These are phyloP conservation scores for Macropus fuliginosus DNA, from an alignment of 2,797 vertebrate genomes.

Conservation along the genomic window DNA sequence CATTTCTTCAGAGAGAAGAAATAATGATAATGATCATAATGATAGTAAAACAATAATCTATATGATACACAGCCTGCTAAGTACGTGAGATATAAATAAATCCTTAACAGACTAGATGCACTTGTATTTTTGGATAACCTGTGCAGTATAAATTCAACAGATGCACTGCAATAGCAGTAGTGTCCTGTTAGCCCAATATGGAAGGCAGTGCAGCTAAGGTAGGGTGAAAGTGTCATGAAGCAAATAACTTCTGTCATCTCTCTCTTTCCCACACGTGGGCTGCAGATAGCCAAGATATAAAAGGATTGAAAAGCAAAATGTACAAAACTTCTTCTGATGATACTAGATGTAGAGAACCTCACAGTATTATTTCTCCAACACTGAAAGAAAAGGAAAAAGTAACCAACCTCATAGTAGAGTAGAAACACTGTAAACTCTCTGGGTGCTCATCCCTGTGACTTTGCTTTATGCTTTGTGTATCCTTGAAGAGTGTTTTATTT, in stretches of 20 bases:
- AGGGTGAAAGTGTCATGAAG: neutral
- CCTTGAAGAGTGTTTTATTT: neutral
- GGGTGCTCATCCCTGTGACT: neutral
- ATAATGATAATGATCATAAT: slow-evolving; percentile 34
- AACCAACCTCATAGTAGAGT: neutral
- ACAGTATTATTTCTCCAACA: neutral
- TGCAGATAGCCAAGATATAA: neutral
- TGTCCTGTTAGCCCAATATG: neutral
- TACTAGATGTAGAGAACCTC: neutral
- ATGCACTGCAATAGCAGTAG: neutral
- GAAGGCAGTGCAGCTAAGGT: neutral
- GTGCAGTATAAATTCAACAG: neutral
- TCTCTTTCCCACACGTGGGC: neutral
- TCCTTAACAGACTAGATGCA: neutral
- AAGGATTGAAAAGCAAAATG: neutral
- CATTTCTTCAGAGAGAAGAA: slow-evolving; percentile 44
- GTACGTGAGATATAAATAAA: neutral
- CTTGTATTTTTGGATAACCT: neutral
- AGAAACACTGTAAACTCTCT: neutral
- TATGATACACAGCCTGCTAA: slow-evolving; percentile 19
- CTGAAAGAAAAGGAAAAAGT: neutral
- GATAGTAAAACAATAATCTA: slow-evolving; percentile 41
- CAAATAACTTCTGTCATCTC: neutral
- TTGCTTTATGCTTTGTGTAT: neutral
- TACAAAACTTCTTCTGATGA: neutral